These are phyloP conservation scores for Mylabris phalerata DNA, from an alignment of 1,140 invertebrate species.

Conservation along the genomic window DNA sequence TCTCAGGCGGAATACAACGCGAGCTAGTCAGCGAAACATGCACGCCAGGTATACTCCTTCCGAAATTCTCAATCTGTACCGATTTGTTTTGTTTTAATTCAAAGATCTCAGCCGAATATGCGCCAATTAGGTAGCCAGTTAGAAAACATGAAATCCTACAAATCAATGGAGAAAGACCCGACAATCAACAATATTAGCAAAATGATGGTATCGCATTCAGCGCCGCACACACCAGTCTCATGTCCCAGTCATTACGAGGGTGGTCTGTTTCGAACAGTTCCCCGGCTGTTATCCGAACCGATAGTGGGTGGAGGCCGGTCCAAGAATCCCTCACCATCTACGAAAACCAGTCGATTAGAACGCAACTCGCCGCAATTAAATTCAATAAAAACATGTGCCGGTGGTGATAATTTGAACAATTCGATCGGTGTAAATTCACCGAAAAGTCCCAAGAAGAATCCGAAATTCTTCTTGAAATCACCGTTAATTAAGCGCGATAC, in stretches of 20 bases:
- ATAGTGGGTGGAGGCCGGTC: constrained; percentile 27
- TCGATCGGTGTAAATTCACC: constrained; percentile 31
- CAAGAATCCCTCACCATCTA: constrained; percentile 17
- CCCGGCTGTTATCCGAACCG: constrained; percentile 37
- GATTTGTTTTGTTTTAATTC: not conserved
- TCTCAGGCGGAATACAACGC: constrained; percentile 47
- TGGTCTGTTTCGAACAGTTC: constrained; percentile 30
- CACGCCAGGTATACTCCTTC: constrained; percentile 26
- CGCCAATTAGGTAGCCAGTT: constrained; percentile 35
- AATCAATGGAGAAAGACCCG: constrained; percentile 33
- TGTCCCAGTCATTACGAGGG: constrained; percentile 25
- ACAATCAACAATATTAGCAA: constrained; percentile 28
- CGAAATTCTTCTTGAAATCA: constrained; percentile 35
- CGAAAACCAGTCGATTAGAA: constrained; percentile 21
- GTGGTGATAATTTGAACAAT: constrained; percentile 20
- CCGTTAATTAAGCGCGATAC: constrained; percentile 33
- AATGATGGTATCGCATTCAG: constrained; percentile 38
- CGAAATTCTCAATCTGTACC: constrained; percentile 1
- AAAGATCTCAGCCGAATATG: constrained; percentile 40
- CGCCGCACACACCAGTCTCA: constrained; percentile 40
- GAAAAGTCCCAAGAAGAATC: constrained; percentile 31
- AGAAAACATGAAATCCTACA: constrained; percentile 32
- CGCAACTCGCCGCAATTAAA: constrained; percentile 9
- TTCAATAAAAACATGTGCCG: not conserved
- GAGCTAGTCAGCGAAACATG: constrained; percentile 39